Base-by-base conservation (phyloP, 2,797 vertebrate genomes). In the Loris lydekkerianus region DNA sequence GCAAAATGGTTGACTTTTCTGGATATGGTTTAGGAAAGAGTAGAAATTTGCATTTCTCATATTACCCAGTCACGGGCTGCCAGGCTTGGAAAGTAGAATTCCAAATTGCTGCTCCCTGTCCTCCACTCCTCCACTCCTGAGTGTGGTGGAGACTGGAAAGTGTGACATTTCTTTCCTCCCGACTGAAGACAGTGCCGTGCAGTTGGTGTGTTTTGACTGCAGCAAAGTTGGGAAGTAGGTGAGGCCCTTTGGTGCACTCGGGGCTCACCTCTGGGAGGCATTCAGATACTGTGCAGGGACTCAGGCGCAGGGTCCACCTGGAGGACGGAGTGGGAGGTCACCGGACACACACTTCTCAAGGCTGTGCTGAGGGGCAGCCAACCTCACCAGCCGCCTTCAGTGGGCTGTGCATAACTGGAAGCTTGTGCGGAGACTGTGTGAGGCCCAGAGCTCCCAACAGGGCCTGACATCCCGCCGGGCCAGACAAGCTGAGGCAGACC, bases 361-460 rank as follows among this genome's bases (percentile, higher is more conserved):
- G 40, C 63, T 27, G 15, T 7, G 46, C 25, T 13, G 27, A 21
- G 15, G 18, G 31, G 43, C 88, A 7, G 40, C 40, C 27, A 0
- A 20, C 11, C 5, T 2, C 4, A 4, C 4, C 29, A 40, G 27
- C 25, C 29, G 7, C 11, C 7, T 6, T 7, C 29, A 1, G 0
- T 2, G 25, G 21, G 81, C 20, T 0, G 4, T 0, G 20, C 34
- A 27, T 8, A 7, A 29, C 2, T 25, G 18, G 9, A 11, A 0
- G 7, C 23, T 34, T 3, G 2, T 6, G 1, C 1, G 0, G 2
- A 11, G 72, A 14, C 10, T 15, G 9, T 0, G 3, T 27, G 21
- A 27, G 25, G 5, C 3, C 0, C 7, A 0, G 10, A 14, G 10
- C 4, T 21, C 15, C 20, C 7, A 3, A 1, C 0, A 0, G 17